Base-by-base conservation (phyloP, 2,113 vertebrate species). In the Calcarius ornatus region DNA sequence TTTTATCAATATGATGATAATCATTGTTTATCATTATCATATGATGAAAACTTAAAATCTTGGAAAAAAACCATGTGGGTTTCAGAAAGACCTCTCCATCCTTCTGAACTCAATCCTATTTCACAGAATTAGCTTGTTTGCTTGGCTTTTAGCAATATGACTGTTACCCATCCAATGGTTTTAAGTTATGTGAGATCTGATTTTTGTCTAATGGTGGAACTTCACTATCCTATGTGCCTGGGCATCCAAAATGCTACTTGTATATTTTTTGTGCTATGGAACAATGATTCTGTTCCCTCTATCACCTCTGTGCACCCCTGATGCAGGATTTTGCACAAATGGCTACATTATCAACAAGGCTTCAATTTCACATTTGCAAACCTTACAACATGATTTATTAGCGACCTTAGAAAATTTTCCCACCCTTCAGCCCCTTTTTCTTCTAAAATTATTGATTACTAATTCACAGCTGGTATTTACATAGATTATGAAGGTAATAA, bases 41-140 rank as follows among this genome's bases (percentile, higher is more conserved):
- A 81, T 28, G 28, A 65, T 38, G 15, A 61, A 63, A 72, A 40
- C 10, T 40, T 71, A 3, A 22, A 53, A 50, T 43, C n/a, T 59
- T 71, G 24, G 12, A 5, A 30, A 56, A 33, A n/a, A 48, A 4
- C 0, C 12, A 4, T 6, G 2, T n/a, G 28, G 7, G 2, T 76
- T 77, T 90, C 40, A 47, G 25, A 54, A 90, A 68, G 35, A 11
- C 5, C 7, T 56, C 28, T 82, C 33, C 38, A 25, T 66, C 35
- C n/a, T 90, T 38, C 14, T 8, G 25, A 50, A 10, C 18, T 45
- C 11, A 38, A 5, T 51, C 12, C 23, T 35, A 14, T 68, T 75
- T 69, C 38, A 53, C 45, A 61, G 28, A 61, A 28, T 61, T 45
- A 15, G 4, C 11, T 43, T 31, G 6, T 51, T 45, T 61, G 3